These are phyloP conservation scores for Eudyptes chrysolophus DNA, from an alignment of 2,113 vertebrate species.

Conservation along the genomic window DNA sequence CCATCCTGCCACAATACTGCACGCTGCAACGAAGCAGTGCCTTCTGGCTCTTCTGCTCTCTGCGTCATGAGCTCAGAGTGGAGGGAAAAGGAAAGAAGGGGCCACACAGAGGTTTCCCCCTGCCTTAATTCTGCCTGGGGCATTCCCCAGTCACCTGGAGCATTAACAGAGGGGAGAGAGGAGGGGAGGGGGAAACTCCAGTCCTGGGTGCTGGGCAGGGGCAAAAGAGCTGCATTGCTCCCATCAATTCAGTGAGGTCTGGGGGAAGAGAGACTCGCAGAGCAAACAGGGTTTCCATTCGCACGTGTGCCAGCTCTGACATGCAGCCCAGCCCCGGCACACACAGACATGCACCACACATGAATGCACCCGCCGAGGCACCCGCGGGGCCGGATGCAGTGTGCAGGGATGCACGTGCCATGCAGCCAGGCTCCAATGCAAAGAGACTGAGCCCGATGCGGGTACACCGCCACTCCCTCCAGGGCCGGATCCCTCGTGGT, in stretches of 20 bases:
- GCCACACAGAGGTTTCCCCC: not conserved
- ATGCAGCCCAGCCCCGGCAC: not conserved
- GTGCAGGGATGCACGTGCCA: not conserved
- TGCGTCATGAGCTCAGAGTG: rapidly evolving
- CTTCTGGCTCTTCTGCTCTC: not conserved
- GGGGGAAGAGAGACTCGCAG: not conserved
- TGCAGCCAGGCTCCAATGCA: not conserved
- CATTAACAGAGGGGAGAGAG: not conserved
- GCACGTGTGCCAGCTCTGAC: not conserved
- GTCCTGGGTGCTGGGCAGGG: not conserved
- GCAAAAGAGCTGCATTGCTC: not conserved
- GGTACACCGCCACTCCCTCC: not conserved
- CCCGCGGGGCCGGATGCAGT: rapidly evolving
- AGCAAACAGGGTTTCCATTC: not conserved
- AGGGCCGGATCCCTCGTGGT: not conserved
- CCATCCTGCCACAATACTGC: not conserved
- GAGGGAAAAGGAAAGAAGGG: not conserved
- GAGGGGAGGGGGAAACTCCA: not conserved
- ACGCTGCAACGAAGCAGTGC: not conserved
- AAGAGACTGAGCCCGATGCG: rapidly evolving
- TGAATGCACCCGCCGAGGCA: rapidly evolving
- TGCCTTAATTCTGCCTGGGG: not conserved
- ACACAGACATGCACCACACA: not conserved
- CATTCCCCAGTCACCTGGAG: not conserved
- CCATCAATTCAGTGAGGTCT: rapidly evolving